Evolutionary conservation across 1,140 invertebrate genomes (phyloP), one percentile per base, ranked within the genome.

Genomic region (Drosophila baimaii): DNA sequence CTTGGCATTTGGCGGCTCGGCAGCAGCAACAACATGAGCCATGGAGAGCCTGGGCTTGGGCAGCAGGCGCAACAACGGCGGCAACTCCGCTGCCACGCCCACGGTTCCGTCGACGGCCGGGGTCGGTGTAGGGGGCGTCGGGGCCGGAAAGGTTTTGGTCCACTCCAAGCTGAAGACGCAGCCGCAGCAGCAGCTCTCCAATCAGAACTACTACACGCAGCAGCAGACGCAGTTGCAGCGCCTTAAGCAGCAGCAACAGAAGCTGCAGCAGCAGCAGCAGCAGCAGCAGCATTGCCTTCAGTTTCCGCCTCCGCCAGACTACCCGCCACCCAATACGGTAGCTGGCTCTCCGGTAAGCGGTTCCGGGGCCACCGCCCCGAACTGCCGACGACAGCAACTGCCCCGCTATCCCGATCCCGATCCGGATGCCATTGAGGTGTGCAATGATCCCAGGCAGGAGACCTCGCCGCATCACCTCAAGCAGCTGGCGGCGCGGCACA

Each of bases 21-120:
- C 3, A 51, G 47, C 33, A 54, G 63, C 72, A 49, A 49, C 83
- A 91, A 77, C 82, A 91, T 91, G 91, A 90, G 80, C 90, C 70
- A 91, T 91, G 91, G 91, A 91, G 90, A 88, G 84, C 77, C 80
- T 90, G 69, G 82, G 88, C 35, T 66, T 90, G 68, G 82, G 86
- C 79, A 90, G 82, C 80, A 88, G 86, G 81, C 79, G 79, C 83
- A 86, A 75, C 74, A 86, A 61, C 65, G 79, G 44, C 79, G 41
- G 52, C 61, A 74, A 56, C 19, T 39, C 55, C n/a, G 47, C 47
- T 35, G 13, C 70, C 27, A 12, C 56, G 49, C 49, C 70, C 49
- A 54, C 69, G 39, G 57, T 49, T 13, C 8, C 72, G 23, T 35
- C 79, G 10, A 55, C 75, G 52, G 27, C 68, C 46, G 66, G 68